phyloP scores from a whole-genome alignment of 30 jellyfish, hydroid and myxozoan species.

The Haliclystus octoradiatus region DNA sequence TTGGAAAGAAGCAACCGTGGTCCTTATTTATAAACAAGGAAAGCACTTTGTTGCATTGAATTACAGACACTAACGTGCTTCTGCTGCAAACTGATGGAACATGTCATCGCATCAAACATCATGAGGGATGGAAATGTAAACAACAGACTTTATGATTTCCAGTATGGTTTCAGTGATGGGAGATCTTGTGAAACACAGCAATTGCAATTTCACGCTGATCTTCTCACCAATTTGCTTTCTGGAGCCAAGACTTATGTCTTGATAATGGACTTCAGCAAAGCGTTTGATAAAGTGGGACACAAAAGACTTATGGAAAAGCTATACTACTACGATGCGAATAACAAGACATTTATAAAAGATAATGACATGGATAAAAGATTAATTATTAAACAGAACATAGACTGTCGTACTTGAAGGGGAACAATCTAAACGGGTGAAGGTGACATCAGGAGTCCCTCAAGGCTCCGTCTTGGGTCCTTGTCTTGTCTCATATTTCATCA shows the following conservation, averaged over 20 bases:
- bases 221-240: conserved; percentile 9
- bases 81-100: conserved; percentile 26
- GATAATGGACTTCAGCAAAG: conserved; percentile 11
- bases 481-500: conserved; percentile 10
- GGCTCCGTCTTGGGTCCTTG: conserved; percentile 26
- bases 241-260: conserved; percentile 16
- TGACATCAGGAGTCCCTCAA: conserved; percentile 22
- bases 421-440: conserved; percentile 1
- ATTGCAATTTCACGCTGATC: conserved; percentile 10
- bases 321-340: conserved; percentile 6
- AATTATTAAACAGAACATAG: not conserved
- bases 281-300: conserved; percentile 23
- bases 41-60: conserved; percentile 10
- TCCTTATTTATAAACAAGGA: conserved; percentile 17
- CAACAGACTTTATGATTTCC: conserved; percentile 16
- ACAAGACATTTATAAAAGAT: no score
- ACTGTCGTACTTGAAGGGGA: conserved; percentile 23
- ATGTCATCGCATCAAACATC: conserved; percentile 8
- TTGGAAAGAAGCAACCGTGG: conserved; percentile 20
- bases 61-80: conserved; percentile 22
- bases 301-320: conserved; percentile 9
- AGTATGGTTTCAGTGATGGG: conserved; percentile 17
- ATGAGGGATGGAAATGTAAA: conserved; percentile 11
- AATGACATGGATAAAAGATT: conserved; percentile 8
- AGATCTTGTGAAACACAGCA: conserved; percentile 37